Evolutionary conservation across 2,797 vertebrate genomes (phyloP).

Genomic region (Lates japonicus): DNA sequence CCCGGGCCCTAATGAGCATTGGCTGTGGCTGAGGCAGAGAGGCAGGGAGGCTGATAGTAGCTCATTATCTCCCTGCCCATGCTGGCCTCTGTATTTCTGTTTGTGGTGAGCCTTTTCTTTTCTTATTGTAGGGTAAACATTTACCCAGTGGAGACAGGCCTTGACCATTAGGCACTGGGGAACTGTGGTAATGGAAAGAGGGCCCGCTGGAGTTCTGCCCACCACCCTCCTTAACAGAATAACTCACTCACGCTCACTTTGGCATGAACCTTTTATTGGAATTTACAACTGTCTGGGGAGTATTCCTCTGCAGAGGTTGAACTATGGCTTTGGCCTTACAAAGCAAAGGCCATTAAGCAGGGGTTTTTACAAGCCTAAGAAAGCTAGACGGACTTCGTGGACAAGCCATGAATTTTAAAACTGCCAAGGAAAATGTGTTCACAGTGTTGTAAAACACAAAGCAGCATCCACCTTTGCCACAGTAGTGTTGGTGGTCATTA

Average conservation of each 20-base stretch:
- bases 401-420: constrained; percentile 70
- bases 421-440: constrained; percentile 57
- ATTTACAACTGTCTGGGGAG: constrained; percentile 83
- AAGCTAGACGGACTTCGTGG: constrained; percentile 60
- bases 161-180: constrained; percentile 82
- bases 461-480: constrained; percentile 50
- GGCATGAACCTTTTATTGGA: constrained; percentile 84
- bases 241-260: constrained; percentile 83
- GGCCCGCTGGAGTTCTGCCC: constrained; percentile 74
- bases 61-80: constrained; percentile 83
- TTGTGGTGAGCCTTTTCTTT: constrained; percentile 72
- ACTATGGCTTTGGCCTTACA: constrained; percentile 76
- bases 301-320: constrained; percentile 72
- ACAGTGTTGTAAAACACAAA: constrained; percentile 64
- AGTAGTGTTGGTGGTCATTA: constrained; percentile 44
- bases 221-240: constrained; percentile 80
- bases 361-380: constrained; percentile 67
- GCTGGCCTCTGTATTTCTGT: constrained; percentile 76
- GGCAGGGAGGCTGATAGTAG: constrained; percentile 72
- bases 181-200: constrained; percentile 81
- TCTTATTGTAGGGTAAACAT: constrained; percentile 83
- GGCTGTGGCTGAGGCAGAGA: constrained; percentile 72
- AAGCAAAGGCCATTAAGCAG: constrained; percentile 76
- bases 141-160: constrained; percentile 77
- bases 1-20: constrained; percentile 82